phyloP scores from a whole-genome alignment of 2,113 vertebrate species.

The Antigone vipio region DNA sequence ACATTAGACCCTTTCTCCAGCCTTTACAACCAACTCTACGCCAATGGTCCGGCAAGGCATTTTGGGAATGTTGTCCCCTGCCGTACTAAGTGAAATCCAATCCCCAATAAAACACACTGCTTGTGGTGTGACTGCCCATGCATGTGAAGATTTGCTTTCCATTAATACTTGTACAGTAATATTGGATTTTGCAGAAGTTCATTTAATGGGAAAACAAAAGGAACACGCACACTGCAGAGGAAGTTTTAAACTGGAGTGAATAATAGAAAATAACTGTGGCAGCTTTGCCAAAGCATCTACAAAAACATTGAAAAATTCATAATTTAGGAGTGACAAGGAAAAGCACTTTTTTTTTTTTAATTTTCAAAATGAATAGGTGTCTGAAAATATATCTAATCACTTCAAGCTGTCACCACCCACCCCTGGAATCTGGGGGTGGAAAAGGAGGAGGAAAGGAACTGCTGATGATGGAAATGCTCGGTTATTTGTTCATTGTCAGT shows the following conservation, averaged over 20 bases:
- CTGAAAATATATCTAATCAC: conserved; percentile 35
- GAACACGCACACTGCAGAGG: neutral
- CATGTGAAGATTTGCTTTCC: neutral
- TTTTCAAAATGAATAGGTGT: conserved; percentile 31
- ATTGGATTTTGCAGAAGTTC: neutral
- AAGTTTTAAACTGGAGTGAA: neutral
- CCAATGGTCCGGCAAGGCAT: neutral
- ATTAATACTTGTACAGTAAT: neutral
- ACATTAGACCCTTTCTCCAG: neutral
- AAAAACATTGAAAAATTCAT: neutral
- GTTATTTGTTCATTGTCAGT: conserved; percentile 49
- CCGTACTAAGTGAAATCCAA: neutral
- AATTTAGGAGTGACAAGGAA: neutral
- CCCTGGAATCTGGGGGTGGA: conserved; percentile 41
- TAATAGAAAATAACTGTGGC: neutral
- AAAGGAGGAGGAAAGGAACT: conserved; percentile 48
- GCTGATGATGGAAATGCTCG: conserved; percentile 9
- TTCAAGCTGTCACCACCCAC: conserved; percentile 65
- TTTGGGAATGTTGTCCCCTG: neutral
- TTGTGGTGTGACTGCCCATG: neutral
- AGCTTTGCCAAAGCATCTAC: neutral
- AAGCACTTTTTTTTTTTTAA: neutral
- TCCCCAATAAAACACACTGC: neutral
- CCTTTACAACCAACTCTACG: neutral
- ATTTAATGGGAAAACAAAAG: neutral